Evolutionary conservation across 2,888 invertebrate genomes (phyloP), one percentile per base, ranked within the genome.

Genomic region (Alviniconcha strummeri): DNA sequence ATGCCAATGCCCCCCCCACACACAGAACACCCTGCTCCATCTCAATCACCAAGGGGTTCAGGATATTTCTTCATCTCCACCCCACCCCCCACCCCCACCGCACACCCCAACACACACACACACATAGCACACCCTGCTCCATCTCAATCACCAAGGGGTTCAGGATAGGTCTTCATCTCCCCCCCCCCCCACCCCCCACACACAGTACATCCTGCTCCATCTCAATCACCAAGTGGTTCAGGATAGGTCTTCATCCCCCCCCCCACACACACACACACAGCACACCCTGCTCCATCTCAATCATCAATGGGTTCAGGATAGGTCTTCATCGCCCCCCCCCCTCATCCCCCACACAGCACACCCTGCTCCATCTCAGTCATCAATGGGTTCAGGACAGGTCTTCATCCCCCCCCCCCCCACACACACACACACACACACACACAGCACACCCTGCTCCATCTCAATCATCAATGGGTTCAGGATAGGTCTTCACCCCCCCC

Each of bases 51-150:
- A 55, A 82, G 77, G 9, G 77, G 77, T 17, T 82, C 82, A 15
- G 82, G 82, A 71, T 55, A 82, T 76, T 54, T 83, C 71, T 83
- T 84, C 79, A 86, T 85, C 13, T 84, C 69, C n/a, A 86, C 87
- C 36, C 36, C n/a, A n/a, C n/a, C 36, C 36, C 0, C 36, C 36
- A 36, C 36, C 36, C 36, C 36, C n/a, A n/a, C n/a, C 69, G n/a
- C n/a, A n/a, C n/a, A n/a, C n/a, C n/a, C n/a, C n/a, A n/a, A n/a
- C n/a, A n/a, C n/a, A n/a, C n/a, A 87, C 81, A 82, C 87, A 87
- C 8, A 87, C 75, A 56, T 71, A 78, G 69, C 87, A 87, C 19
- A 84, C 77, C 60, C 76, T 80, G 15, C 80, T 84, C n/a, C 36
- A 36, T 77, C 82, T 7, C 64, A 77, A 17, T 74, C 76, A 17